Evolutionary conservation across 2,113 vertebrate species (phyloP), one percentile per base, ranked within the genome.

Genomic region (Rhodinocichla rosea): DNA sequence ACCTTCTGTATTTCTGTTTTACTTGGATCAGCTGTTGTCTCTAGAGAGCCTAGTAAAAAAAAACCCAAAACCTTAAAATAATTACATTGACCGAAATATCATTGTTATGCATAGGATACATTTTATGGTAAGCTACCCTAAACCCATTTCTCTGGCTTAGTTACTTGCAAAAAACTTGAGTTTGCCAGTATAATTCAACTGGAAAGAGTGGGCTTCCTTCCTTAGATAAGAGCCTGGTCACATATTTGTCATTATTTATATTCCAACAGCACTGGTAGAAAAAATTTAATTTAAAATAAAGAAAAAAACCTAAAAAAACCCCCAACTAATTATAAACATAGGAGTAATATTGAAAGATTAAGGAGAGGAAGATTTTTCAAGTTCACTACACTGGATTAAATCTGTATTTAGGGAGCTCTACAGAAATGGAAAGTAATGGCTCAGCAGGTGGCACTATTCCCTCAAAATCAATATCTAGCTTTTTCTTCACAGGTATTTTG

Each of bases 361-460:
- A 60, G 5, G 6, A 76, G 7, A 20, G 10, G 20, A 60, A 69
- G 17, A 49, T 32, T 80, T 95, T 73, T 80, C 37, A 47, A 55
- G 7, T 55, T 83, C 39, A n/a, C 2, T 40, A 6, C 0, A 1
- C 23, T 50, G 23, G 17, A 45, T 44, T 67, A 59, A 26, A 39
- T 45, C 33, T 63, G 3, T n/a, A 9, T 40, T 81, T 68, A 62
- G 1, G 0, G 8, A 74, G 37, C 5, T n/a, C 6, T 28, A 12
- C 4, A 76, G 69, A 47, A 92, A 30, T 28, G 47, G 27, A 65
- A 86, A 39, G 21, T 4, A 2, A 1, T 94, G 39, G 16, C 60
- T 96, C 96, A 92, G 93, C 52, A 97, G 93, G 79, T 96, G 95
- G 94, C 94, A 86, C 93, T 92, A 37, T 95, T 95, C 42, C 92